Evolutionary conservation across 2,113 vertebrate species (phyloP), one percentile per base, ranked within the genome.

Genomic region (Aldabrachelys gigantea): DNA sequence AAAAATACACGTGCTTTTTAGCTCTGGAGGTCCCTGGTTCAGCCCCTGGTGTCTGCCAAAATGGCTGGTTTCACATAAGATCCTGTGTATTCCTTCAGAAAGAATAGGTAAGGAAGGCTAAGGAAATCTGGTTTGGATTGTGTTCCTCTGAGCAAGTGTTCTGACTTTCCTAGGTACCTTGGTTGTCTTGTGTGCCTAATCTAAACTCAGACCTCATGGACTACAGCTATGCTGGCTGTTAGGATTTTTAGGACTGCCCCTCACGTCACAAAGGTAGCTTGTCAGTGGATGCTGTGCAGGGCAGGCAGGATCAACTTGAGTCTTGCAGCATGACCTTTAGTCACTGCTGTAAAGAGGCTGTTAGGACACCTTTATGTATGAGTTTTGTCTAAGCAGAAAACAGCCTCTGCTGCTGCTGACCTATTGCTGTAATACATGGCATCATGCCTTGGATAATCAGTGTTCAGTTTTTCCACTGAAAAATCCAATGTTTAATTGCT

Each of bases 401-500:
- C 65, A 94, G 75, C 79, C 49, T 94, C 21, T 24, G 59, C 41
- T 86, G 79, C 83, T 84, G 78, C 94, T 80, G 47, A 96, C 69
- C 47, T 78, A 52, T 85, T 94, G 52, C 81, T 21, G 5, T 47
- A 85, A 22, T 75, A 35, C 44, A 44, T 86, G 69, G 44, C 59
- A 95, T 87, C 82, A 82, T 87, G 22, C 53, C 69, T 94, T 59
- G 90, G 91, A 72, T 93, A 91, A 89, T 93, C 92, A 91, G 94
- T 81, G 86, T 62, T 69, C 94, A 56, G 80, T 88, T 91, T 65
- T 89, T 93, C 41, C 93, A 93, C 80, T 91, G 69, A 93, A 96
- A 96, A 89, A 93, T 95, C 90, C 85, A 65, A 53, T 97, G 86
- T 95, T 93, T 96, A 96, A 97, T 93, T 89, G 65, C 87, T 78